Evolutionary conservation across 2,113 vertebrate species (phyloP).

Genomic region (Aspiorhynchus laticeps): DNA sequence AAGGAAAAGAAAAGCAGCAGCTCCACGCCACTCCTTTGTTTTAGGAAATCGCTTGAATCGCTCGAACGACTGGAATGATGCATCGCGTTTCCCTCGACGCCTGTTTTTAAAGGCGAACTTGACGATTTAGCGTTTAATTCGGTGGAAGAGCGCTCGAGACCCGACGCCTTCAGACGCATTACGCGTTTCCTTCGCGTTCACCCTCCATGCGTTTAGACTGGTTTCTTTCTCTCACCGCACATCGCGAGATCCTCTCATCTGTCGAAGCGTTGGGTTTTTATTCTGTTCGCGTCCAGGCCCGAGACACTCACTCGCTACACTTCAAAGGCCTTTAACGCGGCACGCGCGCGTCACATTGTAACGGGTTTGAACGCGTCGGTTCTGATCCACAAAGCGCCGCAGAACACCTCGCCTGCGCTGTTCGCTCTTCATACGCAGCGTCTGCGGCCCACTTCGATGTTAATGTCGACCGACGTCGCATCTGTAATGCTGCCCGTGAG

Average conservation of each 20-base stretch:
- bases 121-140: not conserved
- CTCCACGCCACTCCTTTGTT: slow-evolving; percentile 58
- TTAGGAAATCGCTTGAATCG: slow-evolving; percentile 54
- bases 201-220: not conserved
- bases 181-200: slow-evolving; percentile 5
- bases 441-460: slow-evolving; percentile 74
- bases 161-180: not conserved
- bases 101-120: slow-evolving; percentile 58
- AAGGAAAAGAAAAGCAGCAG: slow-evolving; percentile 58
- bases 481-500: slow-evolving; percentile 82
- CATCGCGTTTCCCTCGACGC: slow-evolving; percentile 67
- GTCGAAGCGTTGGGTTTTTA: not conserved
- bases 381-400: slow-evolving; percentile 26
- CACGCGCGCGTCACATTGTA: slow-evolving; percentile 19
- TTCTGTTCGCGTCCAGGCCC: slow-evolving; percentile 41
- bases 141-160: not conserved
- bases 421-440: slow-evolving; percentile 19
- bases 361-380: slow-evolving; percentile 31
- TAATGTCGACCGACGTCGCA: slow-evolving; percentile 84
- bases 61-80: slow-evolving; percentile 70
- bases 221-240: not conserved
- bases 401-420: not conserved
- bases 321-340: slow-evolving; percentile 46
- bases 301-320: not conserved
- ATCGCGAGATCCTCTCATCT: not conserved